These are phyloP conservation scores for Nemurella pictetii DNA, from an alignment of 2,888 invertebrate genomes.

Conservation along the genomic window DNA sequence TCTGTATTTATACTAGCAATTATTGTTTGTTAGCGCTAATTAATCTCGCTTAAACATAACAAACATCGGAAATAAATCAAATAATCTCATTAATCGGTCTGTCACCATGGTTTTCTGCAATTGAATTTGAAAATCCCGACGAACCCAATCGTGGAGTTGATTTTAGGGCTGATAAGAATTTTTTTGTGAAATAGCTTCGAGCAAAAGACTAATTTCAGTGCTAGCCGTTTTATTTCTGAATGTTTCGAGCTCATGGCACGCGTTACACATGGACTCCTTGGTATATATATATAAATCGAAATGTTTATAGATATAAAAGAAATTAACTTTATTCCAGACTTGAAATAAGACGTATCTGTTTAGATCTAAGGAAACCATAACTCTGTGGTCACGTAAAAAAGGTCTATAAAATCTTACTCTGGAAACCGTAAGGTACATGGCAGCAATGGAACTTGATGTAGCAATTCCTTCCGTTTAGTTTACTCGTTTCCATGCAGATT, in stretches of 20 bases:
- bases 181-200: too few relatives aligned
- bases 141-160: too few relatives aligned
- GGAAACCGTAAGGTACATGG: not conserved
- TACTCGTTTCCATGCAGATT: too few relatives aligned
- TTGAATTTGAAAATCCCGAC: not conserved
- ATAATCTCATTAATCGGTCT: not conserved
- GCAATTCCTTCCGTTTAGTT: too few relatives aligned
- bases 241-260: too few relatives aligned
- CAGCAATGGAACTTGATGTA: too few relatives aligned
- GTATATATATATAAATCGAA: not conserved
- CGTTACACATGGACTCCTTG: not conserved
- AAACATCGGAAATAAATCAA: not conserved
- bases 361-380: slow-evolving; percentile 33
- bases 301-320: not conserved
- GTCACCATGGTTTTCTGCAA: not conserved
- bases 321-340: not conserved
- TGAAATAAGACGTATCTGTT: not conserved
- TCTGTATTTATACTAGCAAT: not conserved
- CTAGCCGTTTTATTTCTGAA: too few relatives aligned
- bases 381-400: slow-evolving; percentile 38
- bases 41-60: not conserved
- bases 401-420: not conserved
- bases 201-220: too few relatives aligned
- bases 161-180: too few relatives aligned
- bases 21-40: not conserved